Evolutionary conservation across 2,797 vertebrate genomes (phyloP).

Genomic region (Ctenochaetus hawaiiensis): DNA sequence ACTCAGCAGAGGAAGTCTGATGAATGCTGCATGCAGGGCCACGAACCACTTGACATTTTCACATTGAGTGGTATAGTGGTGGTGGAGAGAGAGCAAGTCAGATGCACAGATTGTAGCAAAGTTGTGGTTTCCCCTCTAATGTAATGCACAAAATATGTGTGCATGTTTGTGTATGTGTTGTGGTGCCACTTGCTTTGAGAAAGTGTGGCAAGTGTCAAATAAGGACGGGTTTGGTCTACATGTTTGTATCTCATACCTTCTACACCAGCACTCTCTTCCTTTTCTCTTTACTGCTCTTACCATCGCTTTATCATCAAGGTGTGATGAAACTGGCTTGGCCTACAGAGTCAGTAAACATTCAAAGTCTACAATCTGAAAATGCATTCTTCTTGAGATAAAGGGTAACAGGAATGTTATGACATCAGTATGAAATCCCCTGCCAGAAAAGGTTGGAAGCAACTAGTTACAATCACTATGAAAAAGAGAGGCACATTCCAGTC

Average conservation of each 20-base stretch:
- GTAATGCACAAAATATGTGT: slow-evolving; percentile 2
- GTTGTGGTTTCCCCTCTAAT: slow-evolving; percentile 11
- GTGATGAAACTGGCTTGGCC: not conserved
- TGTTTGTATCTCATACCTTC: slow-evolving; percentile 20
- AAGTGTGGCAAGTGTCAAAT: slow-evolving; percentile 44
- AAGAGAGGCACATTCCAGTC: slow-evolving; percentile 26
- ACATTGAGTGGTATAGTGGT: not conserved
- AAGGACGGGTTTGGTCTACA: slow-evolving; percentile 40
- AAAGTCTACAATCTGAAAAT: slow-evolving; percentile 13
- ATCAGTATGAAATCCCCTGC: slow-evolving; percentile 40
- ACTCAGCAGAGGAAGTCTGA: slow-evolving; percentile 43
- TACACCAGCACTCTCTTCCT: not conserved
- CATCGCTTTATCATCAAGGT: not conserved
- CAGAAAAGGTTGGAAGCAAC: slow-evolving; percentile 20
- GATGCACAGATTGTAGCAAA: slow-evolving; percentile 68
- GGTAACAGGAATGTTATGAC: slow-evolving; percentile 38
- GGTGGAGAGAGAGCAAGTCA: slow-evolving; percentile 48
- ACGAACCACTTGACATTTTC: slow-evolving; percentile 53
- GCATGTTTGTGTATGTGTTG: slow-evolving; percentile 12
- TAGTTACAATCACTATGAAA: not conserved
- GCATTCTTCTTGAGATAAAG: slow-evolving; percentile 9
- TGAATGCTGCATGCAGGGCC: not conserved
- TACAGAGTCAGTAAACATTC: not conserved
- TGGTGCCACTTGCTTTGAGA: slow-evolving; percentile 36
- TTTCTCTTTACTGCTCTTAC: not conserved